phyloP scores from a whole-genome alignment of 2,888 invertebrate species.

The Cecidostiba fungosa region DNA sequence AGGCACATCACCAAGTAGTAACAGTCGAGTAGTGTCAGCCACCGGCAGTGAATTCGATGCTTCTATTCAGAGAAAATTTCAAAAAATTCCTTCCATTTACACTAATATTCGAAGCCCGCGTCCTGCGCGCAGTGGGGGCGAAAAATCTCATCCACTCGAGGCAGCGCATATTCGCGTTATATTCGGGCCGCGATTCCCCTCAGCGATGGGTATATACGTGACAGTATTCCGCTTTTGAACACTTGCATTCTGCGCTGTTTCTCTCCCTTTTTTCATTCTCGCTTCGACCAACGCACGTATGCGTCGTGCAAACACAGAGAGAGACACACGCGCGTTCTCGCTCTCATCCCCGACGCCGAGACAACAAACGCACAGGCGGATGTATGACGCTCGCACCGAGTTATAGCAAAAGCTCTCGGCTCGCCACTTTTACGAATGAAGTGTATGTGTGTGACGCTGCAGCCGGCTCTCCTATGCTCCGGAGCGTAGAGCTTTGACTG shows the following conservation, averaged over 20 bases:
- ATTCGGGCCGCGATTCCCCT: neutral
- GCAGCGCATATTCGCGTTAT: neutral
- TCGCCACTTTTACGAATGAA: constrained; percentile 62
- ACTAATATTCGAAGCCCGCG: neutral
- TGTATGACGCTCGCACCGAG: neutral
- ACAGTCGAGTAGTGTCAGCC: neutral
- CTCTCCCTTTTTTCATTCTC: neutral
- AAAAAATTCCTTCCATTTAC: neutral
- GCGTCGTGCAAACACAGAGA: neutral
- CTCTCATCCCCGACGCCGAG: neutral
- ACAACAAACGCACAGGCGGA: neutral
- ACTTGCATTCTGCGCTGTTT: neutral
- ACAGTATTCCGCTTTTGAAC: constrained; percentile 5
- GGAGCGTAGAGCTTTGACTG: neutral
- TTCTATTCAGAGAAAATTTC: neutral
- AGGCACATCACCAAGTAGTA: too few species aligned
- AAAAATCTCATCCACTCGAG: constrained; percentile 1
- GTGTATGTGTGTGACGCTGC: constrained; percentile 21
- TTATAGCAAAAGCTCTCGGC: constrained; percentile 49
- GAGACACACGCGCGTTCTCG: neutral
- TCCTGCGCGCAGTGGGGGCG: neutral
- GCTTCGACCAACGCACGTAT: neutral
- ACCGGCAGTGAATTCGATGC: too few species aligned
- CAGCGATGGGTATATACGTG: too few species aligned
- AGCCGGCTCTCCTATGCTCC: neutral